Conservation (phyloP, 2,113 vertebrate genomes). For the Nanorana parkeri region DNA sequence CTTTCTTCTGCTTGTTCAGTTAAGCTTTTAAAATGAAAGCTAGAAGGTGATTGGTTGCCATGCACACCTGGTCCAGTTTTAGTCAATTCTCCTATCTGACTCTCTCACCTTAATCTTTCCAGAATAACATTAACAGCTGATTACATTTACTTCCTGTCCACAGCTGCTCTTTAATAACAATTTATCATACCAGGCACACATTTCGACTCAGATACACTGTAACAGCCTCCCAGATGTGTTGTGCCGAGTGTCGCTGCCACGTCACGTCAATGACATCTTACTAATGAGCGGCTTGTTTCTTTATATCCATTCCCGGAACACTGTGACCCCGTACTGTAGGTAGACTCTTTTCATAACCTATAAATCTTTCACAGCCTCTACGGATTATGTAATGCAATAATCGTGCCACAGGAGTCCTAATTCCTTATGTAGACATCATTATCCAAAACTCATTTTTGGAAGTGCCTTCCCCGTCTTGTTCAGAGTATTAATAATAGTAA, state of each 20-base stretch:
- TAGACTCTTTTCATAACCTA: not conserved
- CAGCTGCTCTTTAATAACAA: too few species aligned
- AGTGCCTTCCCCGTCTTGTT: not conserved
- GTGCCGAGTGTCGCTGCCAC: conserved; percentile 7
- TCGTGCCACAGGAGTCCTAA: not conserved
- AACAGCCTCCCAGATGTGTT: conserved; percentile 22
- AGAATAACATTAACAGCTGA: too few species aligned
- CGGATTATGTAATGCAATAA: not conserved
- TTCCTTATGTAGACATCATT: not conserved
- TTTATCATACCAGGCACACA: too few species aligned
- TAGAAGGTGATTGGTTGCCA: too few species aligned
- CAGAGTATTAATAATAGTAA: not conserved
- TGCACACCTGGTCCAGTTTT: too few species aligned
- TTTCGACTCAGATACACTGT: too few species aligned
- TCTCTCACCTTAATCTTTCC: too few species aligned
- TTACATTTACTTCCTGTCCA: too few species aligned
- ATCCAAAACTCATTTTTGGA: conserved; percentile 9
- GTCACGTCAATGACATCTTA: conserved; percentile 8
- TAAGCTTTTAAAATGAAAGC: too few species aligned
- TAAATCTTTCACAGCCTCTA: not conserved
- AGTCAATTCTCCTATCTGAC: too few species aligned
- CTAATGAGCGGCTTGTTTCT: not conserved
- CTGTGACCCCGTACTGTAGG: not conserved
- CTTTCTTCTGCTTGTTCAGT: too few species aligned
- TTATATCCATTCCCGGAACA: not conserved